Base-by-base conservation (phyloP, 1,140 invertebrate species). In the Steinernema khuongi region DNA sequence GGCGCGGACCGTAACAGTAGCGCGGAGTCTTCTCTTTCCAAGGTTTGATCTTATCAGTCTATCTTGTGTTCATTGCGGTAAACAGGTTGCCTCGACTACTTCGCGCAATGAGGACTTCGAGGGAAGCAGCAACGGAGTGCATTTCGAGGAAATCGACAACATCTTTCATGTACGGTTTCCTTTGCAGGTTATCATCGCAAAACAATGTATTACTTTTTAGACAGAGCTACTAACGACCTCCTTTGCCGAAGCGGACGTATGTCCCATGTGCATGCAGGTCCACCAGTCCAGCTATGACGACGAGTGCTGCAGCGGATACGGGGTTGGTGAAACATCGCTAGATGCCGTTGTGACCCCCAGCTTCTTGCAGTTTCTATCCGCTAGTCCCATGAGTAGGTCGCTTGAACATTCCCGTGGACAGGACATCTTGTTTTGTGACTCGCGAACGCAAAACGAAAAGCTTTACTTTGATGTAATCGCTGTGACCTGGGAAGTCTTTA, bases 221-320 rank as follows among this genome's bases (percentile, higher is more conserved):
- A 60, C 50, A 7, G 50, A 60, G 22, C 19, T 60, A 26, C 11
- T 60, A 4, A 60, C 50, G 7, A 60, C 50, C 4, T 17, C 50
- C 11, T 60, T 60, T 22, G 19, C 19, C 50, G 50, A 60, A 14
- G 50, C 50, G 11, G 50, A 60, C 4, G 50, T 60, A 4, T 60
- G 50, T 26, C 7, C 50, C 11, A 60, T 60, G 50, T 60, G 50
- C 26, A 60, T 60, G 50, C 50, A 60, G 26, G 50, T 60, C 19
- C 50, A 60, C 22, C 50, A 60, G 19, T 60, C 50, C 14, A 60
- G 50, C 50, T 60, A 60, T 26, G 50, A 60, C 50, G 50, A 60
- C 22, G 50, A 60, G 26, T 60, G 50, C 26, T 60, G 50, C 19
- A 22, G 26, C 22, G 50, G 50, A 60, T 60, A 60, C 50, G 50